A percentile compares a stretch with the other conserved stretches of the same genome.
These are phyloP conservation scores for Bombyx huttoni DNA, from an alignment of 2,888 invertebrate species.

Conservation along the genomic window DNA sequence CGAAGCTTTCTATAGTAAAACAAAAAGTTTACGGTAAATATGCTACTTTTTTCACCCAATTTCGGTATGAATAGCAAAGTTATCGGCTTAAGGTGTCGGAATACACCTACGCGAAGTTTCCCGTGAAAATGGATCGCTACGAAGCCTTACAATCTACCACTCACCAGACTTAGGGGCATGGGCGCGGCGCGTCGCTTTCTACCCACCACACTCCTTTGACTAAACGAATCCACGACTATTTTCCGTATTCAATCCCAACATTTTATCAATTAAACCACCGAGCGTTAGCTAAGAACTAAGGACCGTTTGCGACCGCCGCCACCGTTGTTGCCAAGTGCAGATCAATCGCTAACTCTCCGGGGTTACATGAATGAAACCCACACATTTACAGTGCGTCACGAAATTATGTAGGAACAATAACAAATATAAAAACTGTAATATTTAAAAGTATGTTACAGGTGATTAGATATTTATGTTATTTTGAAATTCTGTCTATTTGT, in stretches of 20 bases:
- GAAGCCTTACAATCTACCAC: conserved; percentile 68
- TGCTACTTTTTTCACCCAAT: not conserved
- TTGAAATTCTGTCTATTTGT: conserved; percentile 16
- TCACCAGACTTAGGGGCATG: conserved; percentile 66
- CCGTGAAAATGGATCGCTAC: conserved; percentile 50
- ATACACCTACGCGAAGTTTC: conserved; percentile 29
- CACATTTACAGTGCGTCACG: conserved; percentile 41
- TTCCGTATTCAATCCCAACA: conserved; percentile 42
- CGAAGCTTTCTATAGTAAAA: not conserved
- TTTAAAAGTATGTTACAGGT: conserved; percentile 8
- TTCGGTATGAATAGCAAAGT: conserved; percentile 16
- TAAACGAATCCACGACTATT: conserved; percentile 58
- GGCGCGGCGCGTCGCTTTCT: conserved; percentile 62
- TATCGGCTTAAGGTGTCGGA: conserved; percentile 29
- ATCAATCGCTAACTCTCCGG: conserved; percentile 48
- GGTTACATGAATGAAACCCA: conserved; percentile 65
- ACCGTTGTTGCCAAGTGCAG: conserved; percentile 55
- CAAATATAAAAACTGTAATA: conserved; percentile 7
- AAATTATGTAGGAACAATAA: conserved; percentile 19
- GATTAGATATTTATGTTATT: not conserved
- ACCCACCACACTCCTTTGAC: conserved; percentile 51
- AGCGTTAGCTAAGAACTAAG: conserved; percentile 35
- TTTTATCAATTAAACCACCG: conserved; percentile 44
- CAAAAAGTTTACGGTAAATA: not conserved
- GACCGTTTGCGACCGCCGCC: conserved; percentile 39